Evolutionary conservation across 2,113 vertebrate species (phyloP).

Genomic region (Phylloscopus trochilus): DNA sequence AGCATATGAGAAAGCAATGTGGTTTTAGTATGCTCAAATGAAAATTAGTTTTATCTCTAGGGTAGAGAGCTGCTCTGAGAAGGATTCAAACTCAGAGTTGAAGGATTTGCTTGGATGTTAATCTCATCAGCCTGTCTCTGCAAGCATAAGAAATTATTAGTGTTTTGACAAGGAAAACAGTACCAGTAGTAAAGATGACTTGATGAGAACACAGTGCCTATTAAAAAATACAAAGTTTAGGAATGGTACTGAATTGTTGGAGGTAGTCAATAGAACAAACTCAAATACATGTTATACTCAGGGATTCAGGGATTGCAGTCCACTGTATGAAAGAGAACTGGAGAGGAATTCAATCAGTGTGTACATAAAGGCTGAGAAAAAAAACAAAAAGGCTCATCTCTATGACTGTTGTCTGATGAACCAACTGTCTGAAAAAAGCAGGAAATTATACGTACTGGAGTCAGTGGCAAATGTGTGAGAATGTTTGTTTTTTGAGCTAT

Average conservation of each 20-base stretch:
- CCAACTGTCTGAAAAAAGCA: neutral
- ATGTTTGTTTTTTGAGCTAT: neutral
- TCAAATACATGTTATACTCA: neutral
- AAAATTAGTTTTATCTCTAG: neutral
- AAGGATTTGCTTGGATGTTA: neutral
- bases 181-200: neutral
- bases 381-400: neutral
- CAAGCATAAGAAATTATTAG: neutral
- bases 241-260: neutral
- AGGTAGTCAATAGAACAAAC: neutral
- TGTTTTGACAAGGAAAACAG: neutral
- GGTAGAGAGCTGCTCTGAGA: neutral
- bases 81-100: neutral
- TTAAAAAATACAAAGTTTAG: neutral
- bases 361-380: neutral
- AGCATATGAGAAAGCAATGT: neutral
- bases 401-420: neutral
- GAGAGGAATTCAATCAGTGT: neutral
- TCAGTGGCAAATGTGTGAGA: neutral
- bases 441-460: neutral
- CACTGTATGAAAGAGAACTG: neutral
- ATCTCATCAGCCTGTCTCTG: neutral
- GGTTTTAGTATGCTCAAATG: neutral
- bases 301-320: neutral
- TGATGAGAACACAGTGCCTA: neutral